Evolutionary conservation across 2,888 invertebrate species (phyloP), one percentile per base, ranked within the genome.

Genomic region (Autographa gamma): DNA sequence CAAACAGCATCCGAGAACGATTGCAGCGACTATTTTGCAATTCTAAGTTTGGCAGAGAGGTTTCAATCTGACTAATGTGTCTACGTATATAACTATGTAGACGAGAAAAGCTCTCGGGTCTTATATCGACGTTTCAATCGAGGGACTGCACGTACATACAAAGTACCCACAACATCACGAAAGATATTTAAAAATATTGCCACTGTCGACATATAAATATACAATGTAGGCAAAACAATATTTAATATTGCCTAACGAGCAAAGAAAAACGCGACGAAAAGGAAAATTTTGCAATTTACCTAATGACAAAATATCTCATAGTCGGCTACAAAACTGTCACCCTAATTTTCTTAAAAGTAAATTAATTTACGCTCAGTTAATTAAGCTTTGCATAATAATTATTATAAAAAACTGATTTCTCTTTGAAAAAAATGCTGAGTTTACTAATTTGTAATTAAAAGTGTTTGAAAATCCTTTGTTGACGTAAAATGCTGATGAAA

Each of bases 1-100:
- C 92, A 93, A 92, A 93, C 89, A 85, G 90, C 90, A 91, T 89
- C 85, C 75, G 85, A 85, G 90, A 92, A 90, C 87, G 90, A 88
- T 85, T 90, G 90, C 91, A 90, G 86, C 85, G 88, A 91, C 91
- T 91, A 91, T 93, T 94, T 95, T 94, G 93, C 94, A 94, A 94
- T 95, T 94, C 94, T 89, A 92, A 94, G 90, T 92, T 89, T 85
- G 87, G 87, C 89, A 91, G 91, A 93, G 93, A 93, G 93, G 91
- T 93, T 94, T 90, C 93, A 94, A 95, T 94, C 91, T 89, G 88
- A 90, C 93, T 94, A 95, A 95, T 94, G 94, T 92, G 91, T 90
- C 90, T 91, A 90, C 85, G 81, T 88, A 79, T 81, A 75, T 82
- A 82, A 72, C 68, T 80, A 82, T 70, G 64, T 81, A 81, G 76